Percentiles rank a stretch among this genome's conserved stretches.
Evolutionary conservation across 2,797 vertebrate genomes (phyloP).

Genomic region (Diplodus puntazzo): DNA sequence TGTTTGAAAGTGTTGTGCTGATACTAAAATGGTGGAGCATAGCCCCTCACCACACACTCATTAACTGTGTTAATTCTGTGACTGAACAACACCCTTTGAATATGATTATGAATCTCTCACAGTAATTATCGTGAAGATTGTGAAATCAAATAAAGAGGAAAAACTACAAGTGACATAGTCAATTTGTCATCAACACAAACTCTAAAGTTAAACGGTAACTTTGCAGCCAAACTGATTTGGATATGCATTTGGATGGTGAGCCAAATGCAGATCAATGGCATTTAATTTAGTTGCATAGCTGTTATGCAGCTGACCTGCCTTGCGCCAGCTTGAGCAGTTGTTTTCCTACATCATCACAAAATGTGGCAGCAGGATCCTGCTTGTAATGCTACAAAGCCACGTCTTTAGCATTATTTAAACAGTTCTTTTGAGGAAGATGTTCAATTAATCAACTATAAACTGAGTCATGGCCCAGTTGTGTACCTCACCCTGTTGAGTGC

Average conservation of each 20-base stretch:
- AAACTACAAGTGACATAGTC: too few relatives aligned
- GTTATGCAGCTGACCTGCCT: not conserved
- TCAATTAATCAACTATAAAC: not conserved
- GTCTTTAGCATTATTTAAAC: not conserved
- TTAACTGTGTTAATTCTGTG: not conserved
- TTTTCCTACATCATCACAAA: not conserved
- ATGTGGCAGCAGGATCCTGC: not conserved
- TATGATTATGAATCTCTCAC: not conserved
- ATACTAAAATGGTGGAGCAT: not conserved
- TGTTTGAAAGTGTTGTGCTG: not conserved
- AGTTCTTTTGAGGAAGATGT: not conserved
- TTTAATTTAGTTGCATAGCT: constrained; percentile 10
- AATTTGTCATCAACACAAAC: too few relatives aligned
- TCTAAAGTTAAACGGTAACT: too few relatives aligned
- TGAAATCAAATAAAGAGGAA: too few relatives aligned
- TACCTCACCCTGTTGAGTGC: constrained; percentile 20
- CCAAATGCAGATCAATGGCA: constrained; percentile 18
- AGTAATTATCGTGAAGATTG: not conserved
- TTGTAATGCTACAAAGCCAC: not conserved
- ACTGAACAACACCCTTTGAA: not conserved
- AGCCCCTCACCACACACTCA: not conserved
- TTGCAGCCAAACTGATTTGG: not conserved
- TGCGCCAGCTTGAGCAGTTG: not conserved
- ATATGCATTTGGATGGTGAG: constrained; percentile 1
- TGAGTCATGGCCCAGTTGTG: not conserved